phyloP scores from a whole-genome alignment of 1,140 invertebrate genomes.

The Pseudomyrmex flavicornis region DNA sequence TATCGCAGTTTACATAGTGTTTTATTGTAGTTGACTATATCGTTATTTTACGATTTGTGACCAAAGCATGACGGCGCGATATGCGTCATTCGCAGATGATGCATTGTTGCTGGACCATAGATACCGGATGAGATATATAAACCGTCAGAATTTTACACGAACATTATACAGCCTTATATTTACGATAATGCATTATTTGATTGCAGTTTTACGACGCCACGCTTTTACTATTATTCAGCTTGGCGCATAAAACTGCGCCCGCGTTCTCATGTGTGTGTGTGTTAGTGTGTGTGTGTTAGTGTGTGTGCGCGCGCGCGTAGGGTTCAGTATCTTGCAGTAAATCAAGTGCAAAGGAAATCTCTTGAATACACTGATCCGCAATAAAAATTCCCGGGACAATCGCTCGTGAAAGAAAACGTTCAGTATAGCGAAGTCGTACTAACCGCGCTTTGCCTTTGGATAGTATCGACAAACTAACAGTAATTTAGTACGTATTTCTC shows the following conservation, averaged over 20 bases:
- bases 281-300: background rate
- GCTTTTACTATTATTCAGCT: slow-evolving; percentile 76
- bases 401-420: slow-evolving; percentile 28
- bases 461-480: slow-evolving; percentile 61
- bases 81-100: slow-evolving; percentile 55
- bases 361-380: slow-evolving; percentile 70
- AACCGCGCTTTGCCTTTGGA: slow-evolving; percentile 10
- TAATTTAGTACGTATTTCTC: slow-evolving; percentile 50
- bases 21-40: slow-evolving; percentile 26
- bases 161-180: slow-evolving; percentile 67
- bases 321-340: slow-evolving; percentile 64
- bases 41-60: slow-evolving; percentile 53
- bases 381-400: slow-evolving; percentile 66
- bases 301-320: slow-evolving; percentile 20
- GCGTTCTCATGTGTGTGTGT: background rate
- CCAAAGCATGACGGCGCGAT: slow-evolving; percentile 13
- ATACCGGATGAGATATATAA: slow-evolving; percentile 63
- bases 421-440: slow-evolving; percentile 20
- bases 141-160: slow-evolving; percentile 69
- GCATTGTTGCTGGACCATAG: slow-evolving; percentile 52
- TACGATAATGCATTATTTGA: slow-evolving; percentile 79
- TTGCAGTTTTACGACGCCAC: slow-evolving; percentile 75
- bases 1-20: slow-evolving; percentile 7
- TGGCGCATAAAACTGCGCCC: slow-evolving; percentile 32
- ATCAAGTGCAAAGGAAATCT: slow-evolving; percentile 69